Percentiles rank a stretch among this genome's conserved stretches.
These are phyloP conservation scores for Drosophila kohkoa DNA, from an alignment of 1,140 invertebrate species.

Conservation along the genomic window DNA sequence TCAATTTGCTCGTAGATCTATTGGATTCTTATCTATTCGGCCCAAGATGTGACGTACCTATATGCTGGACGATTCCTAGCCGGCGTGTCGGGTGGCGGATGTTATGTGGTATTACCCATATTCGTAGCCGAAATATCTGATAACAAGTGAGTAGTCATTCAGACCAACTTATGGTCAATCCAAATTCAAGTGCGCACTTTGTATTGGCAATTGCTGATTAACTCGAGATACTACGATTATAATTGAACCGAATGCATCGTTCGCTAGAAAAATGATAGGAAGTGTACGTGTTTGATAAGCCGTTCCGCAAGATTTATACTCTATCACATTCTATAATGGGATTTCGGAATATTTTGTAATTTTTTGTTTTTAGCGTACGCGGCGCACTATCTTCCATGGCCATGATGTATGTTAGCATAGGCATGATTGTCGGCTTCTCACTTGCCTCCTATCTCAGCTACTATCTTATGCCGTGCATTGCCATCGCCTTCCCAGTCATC, in stretches of 20 bases:
- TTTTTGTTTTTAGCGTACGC: constrained; percentile 51
- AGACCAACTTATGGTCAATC: neutral
- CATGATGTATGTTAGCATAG: constrained; percentile 66
- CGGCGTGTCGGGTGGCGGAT: constrained; percentile 78
- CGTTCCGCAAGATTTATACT: neutral
- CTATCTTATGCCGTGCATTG: constrained; percentile 66
- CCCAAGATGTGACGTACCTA: constrained; percentile 68
- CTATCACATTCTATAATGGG: neutral
- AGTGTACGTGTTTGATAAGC: constrained; percentile 17
- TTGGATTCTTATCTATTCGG: constrained; percentile 72
- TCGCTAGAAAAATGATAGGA: constrained; percentile 3
- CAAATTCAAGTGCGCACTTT: constrained; percentile 4
- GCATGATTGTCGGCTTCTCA: constrained; percentile 61
- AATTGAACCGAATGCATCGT: neutral
- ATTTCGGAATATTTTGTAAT: neutral
- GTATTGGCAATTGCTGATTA: neutral
- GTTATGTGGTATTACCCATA: constrained; percentile 69
- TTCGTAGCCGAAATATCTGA: constrained; percentile 78
- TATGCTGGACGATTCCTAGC: constrained; percentile 83
- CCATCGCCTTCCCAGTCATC: constrained; percentile 52
- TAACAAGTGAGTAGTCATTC: constrained; percentile 56
- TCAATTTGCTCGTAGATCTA: constrained; percentile 52
- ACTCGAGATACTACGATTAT: neutral
- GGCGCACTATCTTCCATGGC: constrained; percentile 72
- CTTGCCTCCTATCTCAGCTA: constrained; percentile 64